Evolutionary conservation across 2,888 invertebrate genomes (phyloP), one percentile per base, ranked within the genome.

Genomic region (Acleris holmiana): DNA sequence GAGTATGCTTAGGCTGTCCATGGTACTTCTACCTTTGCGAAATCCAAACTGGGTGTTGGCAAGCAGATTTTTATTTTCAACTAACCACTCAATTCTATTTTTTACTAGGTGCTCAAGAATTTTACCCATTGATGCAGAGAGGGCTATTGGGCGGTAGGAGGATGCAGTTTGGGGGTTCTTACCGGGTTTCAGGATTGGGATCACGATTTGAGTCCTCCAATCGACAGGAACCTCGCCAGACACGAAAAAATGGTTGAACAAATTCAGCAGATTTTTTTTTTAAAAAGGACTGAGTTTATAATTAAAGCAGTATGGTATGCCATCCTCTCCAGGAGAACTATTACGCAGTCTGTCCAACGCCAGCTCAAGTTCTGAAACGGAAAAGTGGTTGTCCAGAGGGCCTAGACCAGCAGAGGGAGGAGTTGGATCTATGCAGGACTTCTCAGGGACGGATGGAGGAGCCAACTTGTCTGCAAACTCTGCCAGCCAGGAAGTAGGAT

Each of bases 31-130:
- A 17, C 44, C 44, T 17, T 46, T 46, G 15, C 44, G 44, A 7
- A 46, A 46, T 46, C 44, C 44, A 17, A 46, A 46, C n/a, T 46
- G 44, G n/a, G 44, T n/a, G 44, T 17, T n/a, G 4, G 44, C 44
- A n/a, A 46, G 4, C 5, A 46, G 7, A 7, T 46, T 46, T 15
- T 46, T 46, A n/a, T 46, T 15, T 46, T 46, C 18, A 18, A 17
- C 44, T 7, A 46, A 46, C 44, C 44, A 46, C 7, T 17, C 6
- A 0, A 46, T 7, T 46, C 44, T 46, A 4, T 46, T 46, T n/a
- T 46, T 46, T 15, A 46, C 7, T 15, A 46, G 44, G 17, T 15
- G 44, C 17, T 46, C 44, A 13, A 46, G 17, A n/a, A 46, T 46
- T 46, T 46, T 46, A 17, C 44, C 44, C 7, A n/a, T 46, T 15